Evolutionary conservation across 2,113 vertebrate species (phyloP), one percentile per base, ranked within the genome.

Genomic region (Callaeas wilsoni): DNA sequence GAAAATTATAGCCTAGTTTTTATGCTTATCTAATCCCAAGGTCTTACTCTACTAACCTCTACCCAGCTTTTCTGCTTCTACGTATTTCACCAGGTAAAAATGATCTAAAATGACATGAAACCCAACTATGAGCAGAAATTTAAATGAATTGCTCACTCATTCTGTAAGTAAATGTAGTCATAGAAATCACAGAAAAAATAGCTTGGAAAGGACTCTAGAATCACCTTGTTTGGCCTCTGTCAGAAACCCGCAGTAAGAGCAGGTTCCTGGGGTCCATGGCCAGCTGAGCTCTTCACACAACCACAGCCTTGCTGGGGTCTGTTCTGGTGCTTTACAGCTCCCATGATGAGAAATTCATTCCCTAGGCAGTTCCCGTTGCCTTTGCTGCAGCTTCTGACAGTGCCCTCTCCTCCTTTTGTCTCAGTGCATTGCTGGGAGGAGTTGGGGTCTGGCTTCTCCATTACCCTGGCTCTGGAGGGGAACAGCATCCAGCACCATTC

Each of bases 11-110:
- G 41, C 57, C 89, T 94, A 15, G 22, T 64, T 57, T 75, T 83
- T 97, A 90, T 87, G 92, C 86, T 93, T 92, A 78, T 78, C 60
- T 75, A 88, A 70, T 92, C 81, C 27, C 78, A 84, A 94, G 70
- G 75, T 93, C 68, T 94, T 92, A 95, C 47, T 84, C 77, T 77
- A 67, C 59, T 94, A 86, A 96, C n/a, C 78, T 93, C 76, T 76
- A 89, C 74, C 44, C 92, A 96, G 84, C 33, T 94, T 97, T 94
- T 92, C 92, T 87, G n/a, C 81, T 94, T 91, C 89, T 90, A 33
- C 35, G 1, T 97, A 94, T 97, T 96, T 95, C 68, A 78, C 74
- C 71, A 33, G 68, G 33, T n/a, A 89, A 94, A 95, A 84, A 63
- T 57, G 14, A 93, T 88, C 77, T 95, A 81, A 89, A 96, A 92